These are phyloP conservation scores for Eupeodes luniger DNA, from an alignment of 2,888 invertebrate species.

Conservation along the genomic window DNA sequence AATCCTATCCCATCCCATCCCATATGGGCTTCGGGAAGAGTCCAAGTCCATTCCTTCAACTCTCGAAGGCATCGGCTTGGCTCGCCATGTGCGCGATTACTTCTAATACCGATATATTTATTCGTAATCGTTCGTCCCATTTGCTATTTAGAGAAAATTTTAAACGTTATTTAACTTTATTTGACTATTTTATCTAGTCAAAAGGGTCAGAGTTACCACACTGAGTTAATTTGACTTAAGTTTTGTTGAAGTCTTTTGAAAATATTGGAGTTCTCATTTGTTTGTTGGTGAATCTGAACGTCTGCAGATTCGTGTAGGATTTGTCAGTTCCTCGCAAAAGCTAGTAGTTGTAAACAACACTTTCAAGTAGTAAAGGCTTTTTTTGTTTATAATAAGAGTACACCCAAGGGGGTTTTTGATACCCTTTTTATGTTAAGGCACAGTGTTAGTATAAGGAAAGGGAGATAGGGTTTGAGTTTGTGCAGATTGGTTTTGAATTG, in stretches of 20 bases:
- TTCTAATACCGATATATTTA: constrained; percentile 75
- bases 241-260: not conserved
- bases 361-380: no score
- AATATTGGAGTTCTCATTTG: not conserved
- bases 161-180: constrained; percentile 56
- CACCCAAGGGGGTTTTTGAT: no score
- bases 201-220: constrained; percentile 18
- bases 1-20: not conserved
- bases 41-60: not conserved
- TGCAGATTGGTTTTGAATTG: no score
- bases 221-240: not conserved
- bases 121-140: constrained; percentile 75
- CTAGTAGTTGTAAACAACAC: no score
- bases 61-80: not conserved
- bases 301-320: no score
- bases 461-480: no score
- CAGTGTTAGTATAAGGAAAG: no score
- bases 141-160: constrained; percentile 71
- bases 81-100: constrained; percentile 62
- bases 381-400: no score
- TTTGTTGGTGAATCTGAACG: no score
- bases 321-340: no score
- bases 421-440: no score
- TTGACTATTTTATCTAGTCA: constrained; percentile 14
- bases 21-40: constrained; percentile 11